Evolutionary conservation across 1,140 invertebrate species (phyloP), one percentile per base, ranked within the genome.

Genomic region (Drosophila willistoni): DNA sequence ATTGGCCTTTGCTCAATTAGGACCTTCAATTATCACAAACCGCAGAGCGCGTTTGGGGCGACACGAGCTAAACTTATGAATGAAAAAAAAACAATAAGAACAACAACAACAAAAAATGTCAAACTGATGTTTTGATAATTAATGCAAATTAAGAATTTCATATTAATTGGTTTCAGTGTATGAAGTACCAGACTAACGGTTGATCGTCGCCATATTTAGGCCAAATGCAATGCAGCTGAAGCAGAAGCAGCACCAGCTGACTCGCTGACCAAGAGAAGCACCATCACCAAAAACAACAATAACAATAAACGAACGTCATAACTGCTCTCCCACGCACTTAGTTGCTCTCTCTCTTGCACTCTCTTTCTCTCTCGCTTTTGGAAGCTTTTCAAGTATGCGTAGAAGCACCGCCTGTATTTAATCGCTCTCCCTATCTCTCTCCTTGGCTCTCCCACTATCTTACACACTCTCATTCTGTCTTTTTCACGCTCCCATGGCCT

Each of bases 1-100:
- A 70, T 64, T 69, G 70, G 73, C 66, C 71, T 80, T 84, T 78
- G 14, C 36, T 72, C 74, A 89, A 89, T 87, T 83, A 83, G 79
- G 47, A 61, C 6, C 42, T 67, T 70, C 39, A 73, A 77, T 73
- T 64, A 66, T 69, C 62, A 73, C 64, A 70, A 70, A 22, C 44
- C 34, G 33, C 29, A 57, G 7, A 57, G 3, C 51, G 22, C 29
- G 29, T 29, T 33, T 36, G 33, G 55, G 13, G 2, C 17, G 44
- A 51, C 17, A 51, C 44, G 19, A 51, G 44, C 44, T 22, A 51
- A 51, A 51, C 44, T 51, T 51, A 76, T 78, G 73, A 79, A 76
- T 69, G 73, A 79, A 76, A 51, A 68, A 59, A 51, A 62, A 7
- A 29, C 69, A 79, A 76, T 36, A 68, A 59, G 41, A 66, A 7